Evolutionary conservation across 1,140 invertebrate genomes (phyloP).

Genomic region (Centruroides vittatus): DNA sequence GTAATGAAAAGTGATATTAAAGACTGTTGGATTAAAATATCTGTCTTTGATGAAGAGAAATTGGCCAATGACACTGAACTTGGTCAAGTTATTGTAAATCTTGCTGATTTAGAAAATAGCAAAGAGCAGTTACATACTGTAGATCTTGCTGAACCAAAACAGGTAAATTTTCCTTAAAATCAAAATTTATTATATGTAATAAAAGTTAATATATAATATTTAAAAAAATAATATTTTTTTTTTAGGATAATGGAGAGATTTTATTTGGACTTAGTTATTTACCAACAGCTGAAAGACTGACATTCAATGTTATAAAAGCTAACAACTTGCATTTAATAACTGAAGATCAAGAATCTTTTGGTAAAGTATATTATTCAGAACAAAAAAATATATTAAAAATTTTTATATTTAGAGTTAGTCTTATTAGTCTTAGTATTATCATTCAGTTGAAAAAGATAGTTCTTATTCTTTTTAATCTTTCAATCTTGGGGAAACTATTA

Average conservation of each 20-base stretch:
- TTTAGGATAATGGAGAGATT: constrained; percentile 32
- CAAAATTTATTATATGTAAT: background rate
- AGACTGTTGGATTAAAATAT: constrained; percentile 16
- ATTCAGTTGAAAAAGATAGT: no score
- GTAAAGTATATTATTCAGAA: constrained; percentile 26
- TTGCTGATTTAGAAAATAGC: constrained; percentile 5
- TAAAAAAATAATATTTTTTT: constrained; percentile 2
- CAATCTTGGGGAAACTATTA: no score
- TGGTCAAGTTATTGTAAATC: constrained; percentile 18
- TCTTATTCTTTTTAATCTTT: no score
- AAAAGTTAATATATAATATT: background rate
- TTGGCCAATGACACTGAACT: constrained; percentile 22
- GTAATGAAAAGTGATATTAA: constrained; percentile 18
- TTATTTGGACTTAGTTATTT: constrained; percentile 39
- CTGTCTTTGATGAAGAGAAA: constrained; percentile 21
- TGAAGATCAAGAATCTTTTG: constrained; percentile 28
- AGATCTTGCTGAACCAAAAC: constrained; percentile 15
- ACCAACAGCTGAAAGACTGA: constrained; percentile 40
- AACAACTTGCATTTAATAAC: constrained; percentile 29
- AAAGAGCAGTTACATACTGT: constrained; percentile 5
- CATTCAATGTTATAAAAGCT: constrained; percentile 36
- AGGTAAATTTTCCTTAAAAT: constrained; percentile 5
- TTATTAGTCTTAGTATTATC: no score
- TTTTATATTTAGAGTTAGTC: no score
- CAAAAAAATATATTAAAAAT: no score